Evolutionary conservation across 2,888 invertebrate species (phyloP).

Genomic region (Meganola albula): DNA sequence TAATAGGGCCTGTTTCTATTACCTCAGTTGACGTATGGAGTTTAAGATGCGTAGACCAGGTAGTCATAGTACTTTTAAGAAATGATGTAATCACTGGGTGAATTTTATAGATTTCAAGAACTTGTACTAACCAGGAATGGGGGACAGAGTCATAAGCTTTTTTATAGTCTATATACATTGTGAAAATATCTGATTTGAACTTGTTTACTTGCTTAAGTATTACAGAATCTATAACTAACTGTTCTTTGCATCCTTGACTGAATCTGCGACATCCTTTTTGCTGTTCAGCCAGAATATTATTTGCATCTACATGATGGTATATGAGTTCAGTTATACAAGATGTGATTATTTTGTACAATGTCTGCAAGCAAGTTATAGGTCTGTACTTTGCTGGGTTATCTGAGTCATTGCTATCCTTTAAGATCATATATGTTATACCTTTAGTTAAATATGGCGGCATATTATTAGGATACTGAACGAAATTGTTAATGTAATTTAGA

Average conservation of each 20-base stretch:
- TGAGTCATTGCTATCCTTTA: conserved; percentile 14
- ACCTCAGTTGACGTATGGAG: neutral
- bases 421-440: conserved; percentile 19
- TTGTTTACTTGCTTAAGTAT: conserved; percentile 1
- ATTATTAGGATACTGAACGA: conserved; percentile 1
- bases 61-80: conserved; percentile 4
- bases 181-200: conserved; percentile 4
- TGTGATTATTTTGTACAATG: conserved; percentile 25
- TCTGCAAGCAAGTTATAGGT: conserved; percentile 30
- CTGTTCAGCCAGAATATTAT: conserved; percentile 22
- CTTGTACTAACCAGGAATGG: conserved; percentile 11
- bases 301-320: conserved; percentile 11
- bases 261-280: conserved; percentile 22
- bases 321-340: conserved; percentile 19
- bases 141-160: conserved; percentile 9
- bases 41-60: conserved; percentile 8
- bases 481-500: conserved; percentile 3
- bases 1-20: conserved; percentile 5
- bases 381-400: conserved; percentile 24
- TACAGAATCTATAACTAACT: conserved; percentile 16
- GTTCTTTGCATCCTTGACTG: conserved; percentile 20
- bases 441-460: conserved; percentile 1
- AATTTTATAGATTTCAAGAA: conserved; percentile 13
- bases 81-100: conserved; percentile 9
- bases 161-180: conserved; percentile 10